phyloP scores from a whole-genome alignment of 2,888 invertebrate species.

The Acronicta alni region DNA sequence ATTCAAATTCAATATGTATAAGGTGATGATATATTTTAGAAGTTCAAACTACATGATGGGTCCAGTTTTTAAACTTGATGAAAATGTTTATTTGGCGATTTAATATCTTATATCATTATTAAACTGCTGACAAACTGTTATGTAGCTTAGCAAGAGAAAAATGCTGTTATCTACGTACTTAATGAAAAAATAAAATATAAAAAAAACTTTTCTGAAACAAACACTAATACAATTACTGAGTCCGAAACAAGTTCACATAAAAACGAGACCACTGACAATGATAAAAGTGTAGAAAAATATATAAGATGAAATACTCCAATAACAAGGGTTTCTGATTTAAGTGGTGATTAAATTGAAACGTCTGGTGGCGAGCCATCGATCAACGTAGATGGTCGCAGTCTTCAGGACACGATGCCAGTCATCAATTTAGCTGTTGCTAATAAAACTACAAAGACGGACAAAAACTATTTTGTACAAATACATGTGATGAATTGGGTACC shows the following conservation, averaged over 20 bases:
- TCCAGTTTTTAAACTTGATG: too few species aligned
- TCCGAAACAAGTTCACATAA: neutral
- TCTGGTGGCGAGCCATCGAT: conserved; percentile 66
- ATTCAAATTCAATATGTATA: too few species aligned
- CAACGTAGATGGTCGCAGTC: conserved; percentile 62
- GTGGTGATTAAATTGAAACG: conserved; percentile 69
- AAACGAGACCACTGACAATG: conserved; percentile 8
- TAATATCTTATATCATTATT: too few species aligned
- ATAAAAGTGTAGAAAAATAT: conserved; percentile 26
- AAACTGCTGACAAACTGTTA: too few species aligned
- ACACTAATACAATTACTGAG: too few species aligned
- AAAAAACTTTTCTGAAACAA: too few species aligned
- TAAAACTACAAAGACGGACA: conserved; percentile 69
- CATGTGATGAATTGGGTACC: conserved; percentile 66
- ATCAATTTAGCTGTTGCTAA: conserved; percentile 72
- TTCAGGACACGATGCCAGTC: conserved; percentile 61
- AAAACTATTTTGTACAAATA: conserved; percentile 74
- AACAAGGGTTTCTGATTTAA: conserved; percentile 56
- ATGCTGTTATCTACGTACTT: too few species aligned
- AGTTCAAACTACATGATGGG: too few species aligned
- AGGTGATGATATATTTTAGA: too few species aligned
- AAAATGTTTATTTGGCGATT: too few species aligned
- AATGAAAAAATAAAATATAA: too few species aligned
- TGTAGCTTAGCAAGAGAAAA: too few species aligned
- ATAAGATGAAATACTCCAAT: conserved; percentile 28